Base-by-base conservation (phyloP, 2,797 vertebrate species). In the Scolopax bukidnonensis region DNA sequence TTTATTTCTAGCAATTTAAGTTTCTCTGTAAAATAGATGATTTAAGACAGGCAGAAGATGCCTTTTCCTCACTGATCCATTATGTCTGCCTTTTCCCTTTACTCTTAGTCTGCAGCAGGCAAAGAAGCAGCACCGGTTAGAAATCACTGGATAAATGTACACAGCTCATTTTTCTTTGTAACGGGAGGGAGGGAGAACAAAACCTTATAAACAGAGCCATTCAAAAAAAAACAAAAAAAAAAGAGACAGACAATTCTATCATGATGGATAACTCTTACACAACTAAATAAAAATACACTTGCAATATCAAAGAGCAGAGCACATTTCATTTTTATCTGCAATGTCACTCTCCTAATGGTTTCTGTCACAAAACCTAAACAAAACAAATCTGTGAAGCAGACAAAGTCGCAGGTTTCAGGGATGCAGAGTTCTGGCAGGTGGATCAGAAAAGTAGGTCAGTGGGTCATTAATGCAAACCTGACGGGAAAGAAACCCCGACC, bases 391-490 rank as follows among this genome's bases (percentile, higher is more conserved):
- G 63, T 11, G 88, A 77, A 93, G 95, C 92, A 93, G 84, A 70
- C 83, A 23, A 88, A 24, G 36, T 71, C 88, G 89, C 92, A 47
- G 73, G 54, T 95, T 93, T 91, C 87, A 71, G 65, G 54, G 91
- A 82, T 85, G 92, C 90, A 69, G 87, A 94, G 92, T 91, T 93
- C 95, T 84, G 78, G 86, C 84, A 94, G 95, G 96, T 92, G 59
- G 78, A 94, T 71, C 69, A 32, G 94, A 90, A 97, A 98, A 98
- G 95, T 98, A 98, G 98, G 98, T 98, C 97, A 98, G 96, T 98
- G 96, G 97, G 98, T 98, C 97, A 96, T 88, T 90, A 50, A 48
- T 79, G 83, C 87, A 95, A 95, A 96, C 85, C 64, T 95, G 76
- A 87, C 4, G 5, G 84, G 81, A 97, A 94, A 96, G 73, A 93